Evolutionary conservation across 2,113 vertebrate species (phyloP).

Genomic region (Oplegnathus fasciatus): DNA sequence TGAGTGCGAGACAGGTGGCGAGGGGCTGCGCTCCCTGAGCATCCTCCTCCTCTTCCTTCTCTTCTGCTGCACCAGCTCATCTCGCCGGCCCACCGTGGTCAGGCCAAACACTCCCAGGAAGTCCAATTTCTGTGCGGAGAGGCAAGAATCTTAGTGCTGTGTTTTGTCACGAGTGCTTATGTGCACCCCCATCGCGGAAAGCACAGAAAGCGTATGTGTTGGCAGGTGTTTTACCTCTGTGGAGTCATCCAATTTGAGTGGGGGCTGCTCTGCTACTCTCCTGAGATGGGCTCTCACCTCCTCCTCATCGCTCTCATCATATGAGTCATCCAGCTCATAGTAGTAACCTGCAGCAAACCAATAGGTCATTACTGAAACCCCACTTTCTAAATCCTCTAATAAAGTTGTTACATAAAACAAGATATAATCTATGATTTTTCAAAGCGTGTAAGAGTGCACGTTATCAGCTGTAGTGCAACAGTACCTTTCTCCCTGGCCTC

Average conservation of each 20-base stretch:
- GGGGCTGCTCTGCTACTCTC: slow-evolving; percentile 94
- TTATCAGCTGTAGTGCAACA: background rate
- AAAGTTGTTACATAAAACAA: slow-evolving; percentile 13
- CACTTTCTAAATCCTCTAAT: slow-evolving; percentile 3
- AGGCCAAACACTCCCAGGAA: slow-evolving; percentile 93
- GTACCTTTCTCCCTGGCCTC: slow-evolving; percentile 96
- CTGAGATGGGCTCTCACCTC: slow-evolving; percentile 96
- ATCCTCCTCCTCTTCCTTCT: slow-evolving; percentile 93
- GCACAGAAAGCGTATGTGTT: background rate
- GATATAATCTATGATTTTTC: background rate
- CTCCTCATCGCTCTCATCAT: slow-evolving; percentile 97
- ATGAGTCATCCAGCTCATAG: slow-evolving; percentile 98
- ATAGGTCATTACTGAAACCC: slow-evolving; percentile 19
- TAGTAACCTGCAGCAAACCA: slow-evolving; percentile 90
- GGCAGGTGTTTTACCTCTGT: slow-evolving; percentile 88
- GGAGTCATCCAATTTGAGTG: slow-evolving; percentile 95
- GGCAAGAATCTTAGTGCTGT: background rate
- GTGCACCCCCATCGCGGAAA: slow-evolving; percentile 25
- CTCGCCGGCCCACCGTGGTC: slow-evolving; percentile 92
- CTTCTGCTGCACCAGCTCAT: slow-evolving; percentile 93
- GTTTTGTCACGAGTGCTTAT: background rate
- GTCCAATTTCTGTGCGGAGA: slow-evolving; percentile 91
- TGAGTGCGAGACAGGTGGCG: slow-evolving; percentile 86
- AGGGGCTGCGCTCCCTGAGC: slow-evolving; percentile 95
- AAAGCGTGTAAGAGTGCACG: background rate